These are phyloP conservation scores for Ochropleura leucogaster DNA, from an alignment of 2,888 invertebrate genomes.

Conservation along the genomic window DNA sequence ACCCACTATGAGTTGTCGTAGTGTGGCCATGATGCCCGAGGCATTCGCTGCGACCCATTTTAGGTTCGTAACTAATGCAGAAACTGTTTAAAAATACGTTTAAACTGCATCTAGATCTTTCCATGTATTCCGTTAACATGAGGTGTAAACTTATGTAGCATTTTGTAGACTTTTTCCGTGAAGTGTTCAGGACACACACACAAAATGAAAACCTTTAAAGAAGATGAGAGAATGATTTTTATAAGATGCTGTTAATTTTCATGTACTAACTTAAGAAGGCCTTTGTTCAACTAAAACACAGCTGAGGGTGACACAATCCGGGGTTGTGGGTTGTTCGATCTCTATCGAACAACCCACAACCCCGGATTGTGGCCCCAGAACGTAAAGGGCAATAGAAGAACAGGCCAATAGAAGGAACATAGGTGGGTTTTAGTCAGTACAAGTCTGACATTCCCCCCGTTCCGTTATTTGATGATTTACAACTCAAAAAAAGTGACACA, in stretches of 20 bases:
- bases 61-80: slow-evolving; percentile 38
- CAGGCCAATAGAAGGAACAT: no score
- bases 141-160: neutral
- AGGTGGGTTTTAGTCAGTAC: no score
- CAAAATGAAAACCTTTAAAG: neutral
- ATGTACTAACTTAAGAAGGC: neutral
- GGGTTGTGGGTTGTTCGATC: no score
- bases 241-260: neutral
- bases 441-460: no score
- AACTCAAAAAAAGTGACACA: no score
- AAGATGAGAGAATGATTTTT: no score
- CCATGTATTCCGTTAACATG: neutral
- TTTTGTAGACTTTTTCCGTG: neutral
- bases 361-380: no score
- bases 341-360: no score
- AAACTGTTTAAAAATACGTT: slow-evolving; percentile 17
- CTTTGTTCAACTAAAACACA: neutral
- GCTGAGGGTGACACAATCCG: no score
- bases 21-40: slow-evolving; percentile 61
- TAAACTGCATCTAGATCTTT: slow-evolving; percentile 29
- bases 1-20: slow-evolving; percentile 70
- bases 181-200: no score
- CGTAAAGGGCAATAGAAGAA: no score
- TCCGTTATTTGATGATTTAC: no score
- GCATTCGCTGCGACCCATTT: slow-evolving; percentile 47